Evolutionary conservation across 2,113 vertebrate genomes (phyloP), one percentile per base, ranked within the genome.

Genomic region (Lates calcarifer): DNA sequence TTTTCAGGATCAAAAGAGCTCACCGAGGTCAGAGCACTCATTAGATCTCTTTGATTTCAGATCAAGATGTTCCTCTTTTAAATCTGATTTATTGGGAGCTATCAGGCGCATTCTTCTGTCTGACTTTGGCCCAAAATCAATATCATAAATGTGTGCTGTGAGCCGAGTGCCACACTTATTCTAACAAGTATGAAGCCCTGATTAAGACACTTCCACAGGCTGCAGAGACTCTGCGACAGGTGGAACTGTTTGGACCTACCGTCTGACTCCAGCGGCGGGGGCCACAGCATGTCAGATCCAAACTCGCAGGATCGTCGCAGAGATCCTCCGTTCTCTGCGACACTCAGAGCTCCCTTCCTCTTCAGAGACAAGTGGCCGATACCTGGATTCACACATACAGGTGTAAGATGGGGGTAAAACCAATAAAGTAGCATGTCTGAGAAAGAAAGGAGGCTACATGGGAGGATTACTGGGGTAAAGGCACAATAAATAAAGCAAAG

Each of bases 321-420:
- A 61, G 95, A 95, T 29, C 94, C 95, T 45, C 95, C 95, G 37
- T 96, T 96, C 90, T 96, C 95, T 0, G 94, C 94, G 0, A 95
- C 87, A 9, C 93, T 94, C 77, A 95, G 92, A 37, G 90, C 92
- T 0, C 94, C 93, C 85, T 95, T 96, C 91, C 95, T 94, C 90
- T 95, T 95, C 90, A 96, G 90, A 20, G 95, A 96, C 85, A 95
- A 90, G 92, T 96, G 95, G n/a, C 94, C 93, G 22, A 95, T 95
- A 57, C 94, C 94, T 95, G 89, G 1, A 8, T 0, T 41, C 15
- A 73, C 43, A 81, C 12, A 60, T 1, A 73, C 51, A 67, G 13
- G 14, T 28, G 31, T 0, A 8, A 35, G 13, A 3, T 37, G 35
- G 6, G 18, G 45, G 45, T n/a, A n/a, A n/a, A n/a, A n/a, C n/a